Percentiles rank a stretch among this genome's conserved stretches.
These are phyloP conservation scores for Antitype chi DNA, from an alignment of 2,888 invertebrate species.

Conservation along the genomic window DNA sequence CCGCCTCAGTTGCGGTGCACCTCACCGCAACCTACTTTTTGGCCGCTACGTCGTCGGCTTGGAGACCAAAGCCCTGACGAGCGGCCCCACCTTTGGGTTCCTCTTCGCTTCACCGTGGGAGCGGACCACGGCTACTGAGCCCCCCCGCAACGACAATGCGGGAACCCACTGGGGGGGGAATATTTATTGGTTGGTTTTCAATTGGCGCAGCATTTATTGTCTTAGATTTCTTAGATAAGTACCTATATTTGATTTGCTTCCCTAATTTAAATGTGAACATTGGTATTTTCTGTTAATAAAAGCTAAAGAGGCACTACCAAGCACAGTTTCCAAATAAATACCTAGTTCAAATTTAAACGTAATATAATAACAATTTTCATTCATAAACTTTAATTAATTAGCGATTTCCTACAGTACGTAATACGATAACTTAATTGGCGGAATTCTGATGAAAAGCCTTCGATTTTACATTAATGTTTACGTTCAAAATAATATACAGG, in stretches of 20 bases:
- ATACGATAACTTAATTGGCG: background rate
- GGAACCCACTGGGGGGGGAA: too few species aligned
- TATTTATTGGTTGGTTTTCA: constrained; percentile 37
- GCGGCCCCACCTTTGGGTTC: too few species aligned
- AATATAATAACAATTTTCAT: background rate
- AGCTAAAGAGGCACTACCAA: background rate
- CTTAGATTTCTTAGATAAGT: background rate
- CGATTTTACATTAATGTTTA: background rate
- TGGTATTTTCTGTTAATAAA: background rate
- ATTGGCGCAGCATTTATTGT: background rate
- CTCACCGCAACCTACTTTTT: too few species aligned
- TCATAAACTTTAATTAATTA: background rate
- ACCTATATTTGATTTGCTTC: background rate
- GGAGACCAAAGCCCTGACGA: too few species aligned
- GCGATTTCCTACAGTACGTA: background rate
- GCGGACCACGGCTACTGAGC: too few species aligned
- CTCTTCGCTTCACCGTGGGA: too few species aligned
- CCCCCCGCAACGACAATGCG: too few species aligned
- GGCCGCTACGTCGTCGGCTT: too few species aligned
- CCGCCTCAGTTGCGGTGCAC: too few species aligned
- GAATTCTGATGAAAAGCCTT: background rate
- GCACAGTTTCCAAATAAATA: background rate
- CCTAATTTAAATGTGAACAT: background rate
- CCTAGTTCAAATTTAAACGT: background rate
- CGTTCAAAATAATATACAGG: background rate